These are phyloP conservation scores for Tautogolabrus adspersus DNA, from an alignment of 2,113 vertebrate genomes.

Conservation along the genomic window DNA sequence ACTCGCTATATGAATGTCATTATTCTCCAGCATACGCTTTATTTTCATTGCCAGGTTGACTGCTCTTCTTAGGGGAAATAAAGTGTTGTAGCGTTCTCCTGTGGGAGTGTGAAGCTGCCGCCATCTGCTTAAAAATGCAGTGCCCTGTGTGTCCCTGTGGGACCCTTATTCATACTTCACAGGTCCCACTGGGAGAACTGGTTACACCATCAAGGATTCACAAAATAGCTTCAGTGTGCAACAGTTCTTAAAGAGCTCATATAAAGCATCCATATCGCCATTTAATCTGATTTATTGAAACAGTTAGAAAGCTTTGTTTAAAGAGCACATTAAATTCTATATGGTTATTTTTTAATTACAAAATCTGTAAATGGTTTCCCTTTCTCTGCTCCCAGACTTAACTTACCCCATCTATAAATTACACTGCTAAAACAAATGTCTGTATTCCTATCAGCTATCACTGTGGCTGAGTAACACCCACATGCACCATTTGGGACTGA, in stretches of 20 bases:
- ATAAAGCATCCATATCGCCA: slow-evolving; percentile 14
- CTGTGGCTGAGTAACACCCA: slow-evolving; percentile 5
- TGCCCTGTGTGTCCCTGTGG: slow-evolving; percentile 36
- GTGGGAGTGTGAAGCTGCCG: slow-evolving; percentile 46
- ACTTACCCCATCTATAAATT: background rate
- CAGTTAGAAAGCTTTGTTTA: slow-evolving; percentile 2
- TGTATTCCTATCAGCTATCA: slow-evolving; percentile 17
- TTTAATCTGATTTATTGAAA: background rate
- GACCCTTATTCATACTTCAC: slow-evolving; percentile 43
- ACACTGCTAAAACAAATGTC: background rate
- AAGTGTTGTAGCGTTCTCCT: slow-evolving; percentile 38
- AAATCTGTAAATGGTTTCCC: too few species aligned
- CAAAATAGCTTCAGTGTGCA: slow-evolving; percentile 12
- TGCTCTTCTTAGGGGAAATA: slow-evolving; percentile 52
- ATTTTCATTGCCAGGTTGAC: slow-evolving; percentile 51
- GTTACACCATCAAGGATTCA: slow-evolving; percentile 32
- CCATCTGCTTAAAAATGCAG: slow-evolving; percentile 52
- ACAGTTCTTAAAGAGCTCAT: background rate
- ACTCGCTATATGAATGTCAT: slow-evolving; percentile 50
- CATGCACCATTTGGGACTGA: slow-evolving; percentile 25
- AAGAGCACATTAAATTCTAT: background rate
- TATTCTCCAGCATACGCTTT: slow-evolving; percentile 41
- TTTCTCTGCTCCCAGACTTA: background rate
- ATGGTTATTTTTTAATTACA: too few species aligned
- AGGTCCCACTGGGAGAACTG: slow-evolving; percentile 52